These are phyloP conservation scores for Nycteola revayana DNA, from an alignment of 2,888 invertebrate species.

Conservation along the genomic window DNA sequence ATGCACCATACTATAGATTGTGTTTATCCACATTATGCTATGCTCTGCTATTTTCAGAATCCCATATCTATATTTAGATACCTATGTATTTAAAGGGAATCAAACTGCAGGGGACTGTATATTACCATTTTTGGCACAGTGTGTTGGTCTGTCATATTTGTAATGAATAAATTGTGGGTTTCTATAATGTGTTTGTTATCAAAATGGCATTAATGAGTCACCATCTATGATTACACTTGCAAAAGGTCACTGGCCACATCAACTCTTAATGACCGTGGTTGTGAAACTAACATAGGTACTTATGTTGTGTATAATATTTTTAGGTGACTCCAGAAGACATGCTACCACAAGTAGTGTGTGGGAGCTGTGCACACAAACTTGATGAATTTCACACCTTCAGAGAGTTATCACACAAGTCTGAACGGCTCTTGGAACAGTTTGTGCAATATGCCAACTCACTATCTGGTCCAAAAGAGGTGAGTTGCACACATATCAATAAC, in stretches of 20 bases:
- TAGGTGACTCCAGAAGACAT: constrained; percentile 89
- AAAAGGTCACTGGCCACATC: constrained; percentile 74
- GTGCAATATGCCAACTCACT: constrained; percentile 87
- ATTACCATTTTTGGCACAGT: constrained; percentile 45
- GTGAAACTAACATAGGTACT: constrained; percentile 42
- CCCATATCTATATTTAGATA: constrained; percentile 77
- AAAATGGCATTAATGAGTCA: constrained; percentile 66
- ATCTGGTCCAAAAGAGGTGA: constrained; percentile 85
- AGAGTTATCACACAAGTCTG: constrained; percentile 88
- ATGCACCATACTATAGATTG: constrained; percentile 40
- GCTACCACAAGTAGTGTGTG: constrained; percentile 89
- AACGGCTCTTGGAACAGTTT: constrained; percentile 88
- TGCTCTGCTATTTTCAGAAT: constrained; percentile 74
- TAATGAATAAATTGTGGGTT: constrained; percentile 33
- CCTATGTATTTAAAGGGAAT: constrained; percentile 64
- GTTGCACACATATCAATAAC: constrained; percentile 23
- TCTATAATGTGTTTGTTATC: constrained; percentile 54
- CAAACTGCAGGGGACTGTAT: constrained; percentile 62
- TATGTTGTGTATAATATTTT: constrained; percentile 49
- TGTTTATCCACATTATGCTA: constrained; percentile 52
- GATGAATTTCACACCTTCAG: constrained; percentile 89
- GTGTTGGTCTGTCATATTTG: constrained; percentile 27
- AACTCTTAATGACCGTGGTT: constrained; percentile 54
- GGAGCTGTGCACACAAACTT: constrained; percentile 88
- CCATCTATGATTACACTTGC: constrained; percentile 69